Conservation (phyloP, 2,797 vertebrate species). For the Coregonus ussuriensis region DNA sequence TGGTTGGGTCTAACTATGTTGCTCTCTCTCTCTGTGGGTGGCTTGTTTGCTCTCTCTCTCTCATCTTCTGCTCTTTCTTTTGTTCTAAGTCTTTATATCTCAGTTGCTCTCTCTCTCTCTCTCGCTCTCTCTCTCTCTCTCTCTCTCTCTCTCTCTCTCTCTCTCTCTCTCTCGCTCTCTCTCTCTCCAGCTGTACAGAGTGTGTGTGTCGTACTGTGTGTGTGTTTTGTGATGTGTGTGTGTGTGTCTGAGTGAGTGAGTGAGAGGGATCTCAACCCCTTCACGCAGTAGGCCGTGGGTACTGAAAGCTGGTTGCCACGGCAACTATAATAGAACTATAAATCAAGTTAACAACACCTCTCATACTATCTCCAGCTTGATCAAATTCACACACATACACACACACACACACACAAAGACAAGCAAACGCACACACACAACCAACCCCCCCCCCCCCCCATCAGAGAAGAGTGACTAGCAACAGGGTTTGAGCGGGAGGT, state of each 20-base stretch:
- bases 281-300: neutral
- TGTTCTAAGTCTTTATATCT: too few species aligned
- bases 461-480: too few species aligned
- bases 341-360: conserved; percentile 79
- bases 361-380: conserved; percentile 72
- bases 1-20: too few species aligned
- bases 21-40: too few species aligned
- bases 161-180: neutral
- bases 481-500: too few species aligned
- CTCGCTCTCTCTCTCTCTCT: neutral
- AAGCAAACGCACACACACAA: neutral
- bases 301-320: conserved; percentile 66
- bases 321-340: conserved; percentile 80
- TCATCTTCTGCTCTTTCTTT: too few species aligned
- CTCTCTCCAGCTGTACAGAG: neutral
- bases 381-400: conserved; percentile 52
- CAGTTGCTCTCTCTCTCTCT: neutral
- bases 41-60: too few species aligned
- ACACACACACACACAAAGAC: neutral
- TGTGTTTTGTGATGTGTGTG: conserved; percentile 9
- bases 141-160: too few species aligned
- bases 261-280: conserved; percentile 36
- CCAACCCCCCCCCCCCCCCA: neutral
- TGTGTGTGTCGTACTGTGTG: neutral
- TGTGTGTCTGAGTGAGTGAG: conserved; percentile 10